phyloP scores from a whole-genome alignment of 2,113 vertebrate genomes.

The Rostratula benghalensis region DNA sequence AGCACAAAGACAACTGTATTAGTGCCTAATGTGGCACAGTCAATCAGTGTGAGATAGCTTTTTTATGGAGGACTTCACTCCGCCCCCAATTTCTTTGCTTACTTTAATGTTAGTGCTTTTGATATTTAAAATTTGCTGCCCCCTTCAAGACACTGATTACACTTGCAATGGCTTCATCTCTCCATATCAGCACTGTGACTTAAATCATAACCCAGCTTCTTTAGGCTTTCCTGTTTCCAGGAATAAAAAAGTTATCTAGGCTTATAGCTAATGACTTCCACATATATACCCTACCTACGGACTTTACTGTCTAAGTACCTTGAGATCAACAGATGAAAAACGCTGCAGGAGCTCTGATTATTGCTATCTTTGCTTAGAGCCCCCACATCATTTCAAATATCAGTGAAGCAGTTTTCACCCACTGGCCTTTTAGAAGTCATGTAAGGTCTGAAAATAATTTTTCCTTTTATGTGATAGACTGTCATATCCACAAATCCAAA shows the following conservation, averaged over 20 bases:
- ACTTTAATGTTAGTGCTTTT: neutral
- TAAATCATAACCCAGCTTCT: neutral
- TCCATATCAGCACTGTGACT: neutral
- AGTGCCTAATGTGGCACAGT: neutral
- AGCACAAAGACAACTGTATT: neutral
- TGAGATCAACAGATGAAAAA: neutral
- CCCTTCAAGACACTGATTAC: constrained; percentile 1
- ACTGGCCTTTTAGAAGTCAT: neutral
- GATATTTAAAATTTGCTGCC: neutral
- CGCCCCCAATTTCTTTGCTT: neutral
- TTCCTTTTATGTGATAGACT: neutral
- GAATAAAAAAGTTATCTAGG: neutral
- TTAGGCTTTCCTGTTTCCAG: neutral
- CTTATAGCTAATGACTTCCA: constrained; percentile 14
- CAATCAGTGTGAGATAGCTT: neutral
- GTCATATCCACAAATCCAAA: neutral
- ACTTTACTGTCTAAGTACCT: neutral
- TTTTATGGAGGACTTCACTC: constrained; percentile 8
- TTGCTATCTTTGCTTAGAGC: neutral
- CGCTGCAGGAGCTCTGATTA: neutral
- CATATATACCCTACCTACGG: neutral
- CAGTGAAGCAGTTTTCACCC: neutral
- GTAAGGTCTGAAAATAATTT: neutral
- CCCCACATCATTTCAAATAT: neutral
- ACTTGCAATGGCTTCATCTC: neutral